phyloP scores from a whole-genome alignment of 2,797 vertebrate species.

The Nasua narica region DNA sequence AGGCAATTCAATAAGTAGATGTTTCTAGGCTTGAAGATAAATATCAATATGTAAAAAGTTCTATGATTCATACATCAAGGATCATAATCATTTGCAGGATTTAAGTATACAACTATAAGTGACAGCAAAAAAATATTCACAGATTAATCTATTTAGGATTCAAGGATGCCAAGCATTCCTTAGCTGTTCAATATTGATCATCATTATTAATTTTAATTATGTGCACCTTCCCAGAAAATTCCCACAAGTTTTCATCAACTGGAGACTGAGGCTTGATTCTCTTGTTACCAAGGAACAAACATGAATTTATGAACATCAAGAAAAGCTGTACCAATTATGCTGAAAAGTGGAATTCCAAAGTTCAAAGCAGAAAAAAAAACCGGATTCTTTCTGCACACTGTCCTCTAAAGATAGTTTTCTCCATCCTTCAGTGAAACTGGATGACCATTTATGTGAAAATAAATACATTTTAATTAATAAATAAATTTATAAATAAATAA shows the following conservation, averaged over 20 bases:
- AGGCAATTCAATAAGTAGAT: background rate
- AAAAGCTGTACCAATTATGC: background rate
- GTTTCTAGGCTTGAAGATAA: background rate
- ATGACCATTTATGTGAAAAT: no score
- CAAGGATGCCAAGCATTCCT: background rate
- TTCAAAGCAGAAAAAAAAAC: background rate
- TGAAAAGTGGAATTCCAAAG: background rate
- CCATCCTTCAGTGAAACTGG: background rate
- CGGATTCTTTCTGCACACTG: background rate
- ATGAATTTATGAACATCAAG: background rate
- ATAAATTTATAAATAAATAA: no score
- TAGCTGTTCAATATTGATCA: background rate
- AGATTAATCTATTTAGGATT: background rate
- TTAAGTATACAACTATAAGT: background rate
- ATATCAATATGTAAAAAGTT: background rate
- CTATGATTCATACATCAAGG: background rate
- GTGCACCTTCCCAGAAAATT: background rate
- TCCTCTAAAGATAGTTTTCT: background rate
- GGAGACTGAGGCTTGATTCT: background rate
- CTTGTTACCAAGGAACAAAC: background rate
- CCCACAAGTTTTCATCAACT: constrained; percentile 18
- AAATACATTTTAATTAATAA: no score
- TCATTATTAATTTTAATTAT: background rate
- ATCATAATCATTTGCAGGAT: background rate
- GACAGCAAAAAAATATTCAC: background rate